Base-by-base conservation (phyloP, 2,888 invertebrate genomes). In the Oligia strigilis region DNA sequence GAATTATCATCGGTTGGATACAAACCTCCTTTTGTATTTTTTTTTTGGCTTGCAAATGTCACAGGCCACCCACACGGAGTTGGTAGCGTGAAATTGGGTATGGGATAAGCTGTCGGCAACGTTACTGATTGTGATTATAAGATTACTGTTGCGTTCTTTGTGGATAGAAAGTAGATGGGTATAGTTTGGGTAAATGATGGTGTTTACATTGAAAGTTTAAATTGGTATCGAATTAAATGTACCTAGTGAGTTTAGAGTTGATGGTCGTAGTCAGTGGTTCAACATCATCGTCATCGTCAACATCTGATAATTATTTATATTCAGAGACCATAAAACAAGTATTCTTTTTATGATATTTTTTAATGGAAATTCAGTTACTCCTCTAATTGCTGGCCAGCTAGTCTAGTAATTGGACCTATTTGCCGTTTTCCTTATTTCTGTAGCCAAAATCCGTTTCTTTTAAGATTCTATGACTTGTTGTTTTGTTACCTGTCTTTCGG, bases 61-160 rank as follows among this genome's bases (percentile, higher is more conserved):
- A 90, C 75, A 89, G 90, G 71, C 90, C 91, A 90, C 90, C 91
- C 91, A 89, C 89, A 83, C 65, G 78, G 86, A 75, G 67, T 77
- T 78, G 80, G 84, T 84, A 92, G 93, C 93, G 92, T 94, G 91
- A 93, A 95, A 93, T 94, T 89, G 91, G 90, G 89, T 91, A 89
- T 81, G 84, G 91, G 93, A 93, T 94, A 91, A 94, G 89, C 90
- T 90, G 90, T 85, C 86, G 88, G 90, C 83, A 84, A 87, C 83
- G 9, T 75, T 78, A 78, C 89, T 84, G 91, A 91, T 93, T 91
- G 89, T 82, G 83, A 90, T 88, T 90, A 88, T 83, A 74, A 72
- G 83, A 87, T 89, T 90, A 88, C 69, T 72, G 46, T 81, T 77
- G 73, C 52, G 40, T 80, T 75, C 72, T 77, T 78, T 89, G 83